Percentiles rank a stretch among this genome's conserved stretches.
phyloP scores from a whole-genome alignment of 2,113 vertebrate genomes.

The Dasyprocta punctata region DNA sequence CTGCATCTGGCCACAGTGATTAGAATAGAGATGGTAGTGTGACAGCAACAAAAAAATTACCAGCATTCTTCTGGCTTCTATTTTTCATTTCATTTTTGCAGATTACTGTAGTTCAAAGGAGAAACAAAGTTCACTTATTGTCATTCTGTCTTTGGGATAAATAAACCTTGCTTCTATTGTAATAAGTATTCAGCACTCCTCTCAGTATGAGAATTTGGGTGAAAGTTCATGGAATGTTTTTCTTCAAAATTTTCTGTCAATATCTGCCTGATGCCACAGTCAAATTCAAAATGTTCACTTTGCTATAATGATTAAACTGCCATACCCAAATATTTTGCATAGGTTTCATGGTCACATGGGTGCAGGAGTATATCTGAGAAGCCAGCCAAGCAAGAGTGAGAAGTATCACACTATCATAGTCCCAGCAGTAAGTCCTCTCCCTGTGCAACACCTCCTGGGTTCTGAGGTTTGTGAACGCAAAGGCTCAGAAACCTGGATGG shows the following conservation, averaged over 20 bases:
- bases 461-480: background rate
- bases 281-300: constrained; percentile 40
- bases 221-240: constrained; percentile 59
- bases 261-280: background rate
- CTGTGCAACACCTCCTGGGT: background rate
- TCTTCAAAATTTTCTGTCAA: constrained; percentile 11
- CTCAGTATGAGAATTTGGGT: constrained; percentile 37
- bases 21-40: background rate
- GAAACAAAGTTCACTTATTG: background rate
- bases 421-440: background rate
- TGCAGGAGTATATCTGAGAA: background rate
- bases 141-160: constrained; percentile 28
- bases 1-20: background rate
- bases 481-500: background rate
- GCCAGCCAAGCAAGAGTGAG: background rate
- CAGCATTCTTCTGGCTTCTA: background rate
- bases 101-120: constrained; percentile 31
- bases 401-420: background rate
- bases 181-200: constrained; percentile 14
- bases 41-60: background rate
- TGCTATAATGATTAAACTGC: background rate
- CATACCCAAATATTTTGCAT: background rate
- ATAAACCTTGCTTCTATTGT: constrained; percentile 37
- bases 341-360: background rate
- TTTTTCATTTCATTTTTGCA: background rate